Conservation (phyloP, 2,113 vertebrate species). For the Tachuris rubrigastra region DNA sequence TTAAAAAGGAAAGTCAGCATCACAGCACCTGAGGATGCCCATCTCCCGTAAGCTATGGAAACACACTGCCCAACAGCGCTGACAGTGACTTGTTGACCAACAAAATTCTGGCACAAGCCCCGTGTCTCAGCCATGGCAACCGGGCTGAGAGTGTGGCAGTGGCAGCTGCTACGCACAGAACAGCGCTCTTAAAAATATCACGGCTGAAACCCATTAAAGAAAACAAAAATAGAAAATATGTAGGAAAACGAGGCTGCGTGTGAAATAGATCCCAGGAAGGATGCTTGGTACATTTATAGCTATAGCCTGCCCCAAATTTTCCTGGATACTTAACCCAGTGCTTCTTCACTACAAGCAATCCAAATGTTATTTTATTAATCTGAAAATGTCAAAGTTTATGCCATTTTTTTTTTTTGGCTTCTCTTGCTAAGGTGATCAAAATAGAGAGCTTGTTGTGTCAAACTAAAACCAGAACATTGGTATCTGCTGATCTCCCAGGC, state of each 20-base stretch:
- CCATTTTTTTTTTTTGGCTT: neutral
- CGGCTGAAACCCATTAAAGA: slow-evolving; percentile 9
- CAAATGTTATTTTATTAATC: neutral
- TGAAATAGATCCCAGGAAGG: neutral
- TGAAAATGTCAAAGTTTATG: neutral
- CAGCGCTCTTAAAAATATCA: neutral
- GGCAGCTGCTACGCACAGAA: slow-evolving; percentile 19
- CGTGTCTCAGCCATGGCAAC: slow-evolving; percentile 26
- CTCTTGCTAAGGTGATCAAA: neutral
- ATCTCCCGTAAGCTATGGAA: neutral
- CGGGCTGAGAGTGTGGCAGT: neutral
- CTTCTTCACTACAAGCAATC: neutral
- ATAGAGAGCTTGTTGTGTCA: neutral
- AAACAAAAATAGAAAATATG: slow-evolving; percentile 28
- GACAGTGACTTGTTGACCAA: neutral
- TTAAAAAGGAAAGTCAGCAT: neutral
- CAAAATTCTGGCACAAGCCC: slow-evolving; percentile 16
- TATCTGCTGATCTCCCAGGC: neutral
- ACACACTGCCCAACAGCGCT: neutral
- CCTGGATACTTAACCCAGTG: neutral
- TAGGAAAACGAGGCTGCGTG: neutral
- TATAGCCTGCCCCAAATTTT: neutral
- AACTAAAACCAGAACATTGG: neutral
- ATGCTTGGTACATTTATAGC: neutral
- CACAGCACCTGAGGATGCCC: neutral